Conservation (phyloP, 2,797 vertebrate genomes). For the Tapirus indicus region DNA sequence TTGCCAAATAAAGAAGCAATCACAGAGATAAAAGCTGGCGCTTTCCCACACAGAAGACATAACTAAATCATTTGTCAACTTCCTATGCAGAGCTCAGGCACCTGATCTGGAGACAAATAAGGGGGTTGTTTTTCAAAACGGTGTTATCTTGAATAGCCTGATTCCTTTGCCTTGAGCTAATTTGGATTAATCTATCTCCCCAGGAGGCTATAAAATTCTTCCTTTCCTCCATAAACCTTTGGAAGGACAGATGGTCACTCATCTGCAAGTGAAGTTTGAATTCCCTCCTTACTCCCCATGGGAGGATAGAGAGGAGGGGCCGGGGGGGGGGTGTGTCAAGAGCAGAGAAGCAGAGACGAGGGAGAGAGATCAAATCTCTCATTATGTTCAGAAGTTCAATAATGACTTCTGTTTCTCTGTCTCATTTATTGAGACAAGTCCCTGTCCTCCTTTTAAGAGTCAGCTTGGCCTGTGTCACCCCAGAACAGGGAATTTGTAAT, state of each 20-base stretch:
- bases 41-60: conserved; percentile 50
- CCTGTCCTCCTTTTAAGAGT: background rate
- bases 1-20: conserved; percentile 77
- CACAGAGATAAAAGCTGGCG: conserved; percentile 68
- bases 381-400: background rate
- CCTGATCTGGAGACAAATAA: conserved; percentile 71
- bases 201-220: conserved; percentile 65
- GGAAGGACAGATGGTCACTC: conserved; percentile 59
- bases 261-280: background rate
- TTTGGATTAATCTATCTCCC: conserved; percentile 61
- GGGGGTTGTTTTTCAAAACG: background rate
- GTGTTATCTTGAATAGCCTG: conserved; percentile 56
- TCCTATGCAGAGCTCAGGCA: background rate
- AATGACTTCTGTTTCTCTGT: background rate
- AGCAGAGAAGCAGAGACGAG: background rate
- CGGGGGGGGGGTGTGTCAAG: background rate
- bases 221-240: conserved; percentile 62
- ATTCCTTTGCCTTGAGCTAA: conserved; percentile 61
- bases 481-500: background rate
- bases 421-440: background rate
- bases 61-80: conserved; percentile 65
- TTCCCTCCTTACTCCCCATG: background rate
- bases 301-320: no score
- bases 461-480: background rate
- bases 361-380: background rate